Percentiles rank a stretch among this genome's conserved stretches.
Evolutionary conservation across 35 echinoderm and acorn worm genomes (phyloP).

Genomic region (Chiridota heheva): DNA sequence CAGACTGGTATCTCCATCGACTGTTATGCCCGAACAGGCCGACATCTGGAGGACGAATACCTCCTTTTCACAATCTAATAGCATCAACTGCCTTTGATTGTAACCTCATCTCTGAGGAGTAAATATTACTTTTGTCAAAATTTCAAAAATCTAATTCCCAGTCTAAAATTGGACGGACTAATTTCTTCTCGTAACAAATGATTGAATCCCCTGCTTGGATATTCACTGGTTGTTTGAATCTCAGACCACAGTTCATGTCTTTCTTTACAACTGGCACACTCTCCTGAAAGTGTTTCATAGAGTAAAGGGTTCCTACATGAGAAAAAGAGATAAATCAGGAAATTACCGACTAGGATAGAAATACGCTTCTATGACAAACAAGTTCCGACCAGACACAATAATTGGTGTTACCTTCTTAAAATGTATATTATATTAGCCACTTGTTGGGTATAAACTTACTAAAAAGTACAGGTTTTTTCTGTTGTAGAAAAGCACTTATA

Average conservation of each 20-base stretch:
- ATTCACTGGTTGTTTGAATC: constrained; percentile 73
- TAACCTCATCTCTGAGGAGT: not conserved
- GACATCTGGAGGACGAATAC: too few species aligned
- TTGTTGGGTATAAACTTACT: too few species aligned
- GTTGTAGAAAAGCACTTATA: too few species aligned
- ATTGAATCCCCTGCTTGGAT: constrained; percentile 77
- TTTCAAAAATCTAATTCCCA: constrained; percentile 90
- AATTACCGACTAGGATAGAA: too few species aligned
- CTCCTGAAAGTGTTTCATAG: constrained; percentile 92
- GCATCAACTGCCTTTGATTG: too few species aligned
- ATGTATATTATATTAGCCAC: too few species aligned
- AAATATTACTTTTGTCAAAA: not conserved
- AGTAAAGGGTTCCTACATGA: constrained; percentile 69
- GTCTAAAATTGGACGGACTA: constrained; percentile 65
- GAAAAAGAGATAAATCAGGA: constrained; percentile 24
- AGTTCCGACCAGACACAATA: too few species aligned
- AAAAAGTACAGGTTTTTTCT: too few species aligned
- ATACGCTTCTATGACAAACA: not conserved
- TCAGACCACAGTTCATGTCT: constrained; percentile 90
- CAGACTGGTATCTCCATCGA: too few species aligned
- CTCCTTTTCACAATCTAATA: too few species aligned
- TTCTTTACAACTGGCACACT: constrained; percentile 73
- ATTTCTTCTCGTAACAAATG: constrained; percentile 61
- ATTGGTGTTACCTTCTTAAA: too few species aligned
- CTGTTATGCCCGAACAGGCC: too few species aligned